A percentile compares a stretch with the other conserved stretches of the same genome.
Evolutionary conservation across 2,888 invertebrate species (phyloP).

Genomic region (Synanthedon andrenaeformis): DNA sequence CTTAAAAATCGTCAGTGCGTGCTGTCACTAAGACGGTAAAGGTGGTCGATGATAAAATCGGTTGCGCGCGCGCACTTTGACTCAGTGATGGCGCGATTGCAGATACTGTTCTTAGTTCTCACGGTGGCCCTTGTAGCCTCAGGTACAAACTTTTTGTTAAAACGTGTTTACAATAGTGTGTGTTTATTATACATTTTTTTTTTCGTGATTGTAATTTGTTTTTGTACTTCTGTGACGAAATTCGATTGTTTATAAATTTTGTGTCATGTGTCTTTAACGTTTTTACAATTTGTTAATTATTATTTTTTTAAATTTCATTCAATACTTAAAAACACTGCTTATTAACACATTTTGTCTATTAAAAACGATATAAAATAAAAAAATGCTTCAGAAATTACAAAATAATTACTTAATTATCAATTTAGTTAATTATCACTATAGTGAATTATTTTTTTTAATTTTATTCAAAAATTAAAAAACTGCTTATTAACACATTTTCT

Average conservation of each 20-base stretch:
- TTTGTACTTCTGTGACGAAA: not conserved
- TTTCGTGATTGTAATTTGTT: not conserved
- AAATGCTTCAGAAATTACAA: too few species aligned
- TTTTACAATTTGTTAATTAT: not conserved
- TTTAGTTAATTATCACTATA: too few species aligned
- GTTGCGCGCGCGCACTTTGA: slow-evolving; percentile 20
- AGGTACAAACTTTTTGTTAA: slow-evolving; percentile 19
- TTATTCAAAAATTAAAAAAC: not conserved
- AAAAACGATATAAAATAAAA: too few species aligned
- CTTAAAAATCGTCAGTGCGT: not conserved
- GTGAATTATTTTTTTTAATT: too few species aligned
- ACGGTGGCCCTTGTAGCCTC: slow-evolving; percentile 11
- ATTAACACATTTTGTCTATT: not conserved
- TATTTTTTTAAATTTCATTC: not conserved
- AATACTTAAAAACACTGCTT: not conserved
- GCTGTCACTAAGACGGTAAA: not conserved
- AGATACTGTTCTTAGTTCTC: slow-evolving; percentile 17
- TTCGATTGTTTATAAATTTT: not conserved
- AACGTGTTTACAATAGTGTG: not conserved
- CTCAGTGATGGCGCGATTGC: slow-evolving; percentile 30
- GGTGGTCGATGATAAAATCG: slow-evolving; percentile 22
- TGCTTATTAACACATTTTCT: not conserved
- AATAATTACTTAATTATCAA: too few species aligned
- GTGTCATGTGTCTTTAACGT: not conserved
- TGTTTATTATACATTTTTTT: not conserved